phyloP scores from a whole-genome alignment of 2,888 invertebrate genomes.

The Himalopsyche japonica region DNA sequence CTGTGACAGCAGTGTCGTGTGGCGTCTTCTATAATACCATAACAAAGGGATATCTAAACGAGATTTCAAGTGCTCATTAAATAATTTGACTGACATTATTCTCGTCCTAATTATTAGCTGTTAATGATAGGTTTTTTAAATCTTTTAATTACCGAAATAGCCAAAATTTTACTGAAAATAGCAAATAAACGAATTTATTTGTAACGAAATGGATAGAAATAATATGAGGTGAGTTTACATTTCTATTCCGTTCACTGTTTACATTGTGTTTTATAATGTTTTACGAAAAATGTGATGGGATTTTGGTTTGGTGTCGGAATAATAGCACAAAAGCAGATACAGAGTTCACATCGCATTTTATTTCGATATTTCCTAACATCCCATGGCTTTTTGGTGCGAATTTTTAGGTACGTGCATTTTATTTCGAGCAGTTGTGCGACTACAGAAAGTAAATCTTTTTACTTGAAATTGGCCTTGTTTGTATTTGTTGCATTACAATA shows the following conservation, averaged over 20 bases:
- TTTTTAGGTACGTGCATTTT: neutral
- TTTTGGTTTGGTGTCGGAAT: neutral
- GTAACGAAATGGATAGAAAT: constrained; percentile 52
- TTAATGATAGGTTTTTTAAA: neutral
- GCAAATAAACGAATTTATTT: neutral
- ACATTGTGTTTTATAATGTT: neutral
- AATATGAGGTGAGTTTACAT: constrained; percentile 51
- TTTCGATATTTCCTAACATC: neutral
- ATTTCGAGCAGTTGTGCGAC: no score
- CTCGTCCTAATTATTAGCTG: neutral
- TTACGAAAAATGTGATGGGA: neutral
- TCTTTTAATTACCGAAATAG: neutral
- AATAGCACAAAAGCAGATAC: neutral
- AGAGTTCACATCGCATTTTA: neutral
- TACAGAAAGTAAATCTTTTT: no score
- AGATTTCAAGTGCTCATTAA: neutral
- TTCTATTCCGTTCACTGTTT: neutral
- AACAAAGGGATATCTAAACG: constrained; percentile 19
- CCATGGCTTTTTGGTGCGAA: neutral
- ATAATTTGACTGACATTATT: neutral
- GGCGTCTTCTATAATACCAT: constrained; percentile 32
- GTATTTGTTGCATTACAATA: no score
- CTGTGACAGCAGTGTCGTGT: constrained; percentile 26
- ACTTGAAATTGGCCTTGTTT: no score
- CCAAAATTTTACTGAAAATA: neutral